phyloP scores from a whole-genome alignment of 2,797 vertebrate species.

The Furcifer pardalis region DNA sequence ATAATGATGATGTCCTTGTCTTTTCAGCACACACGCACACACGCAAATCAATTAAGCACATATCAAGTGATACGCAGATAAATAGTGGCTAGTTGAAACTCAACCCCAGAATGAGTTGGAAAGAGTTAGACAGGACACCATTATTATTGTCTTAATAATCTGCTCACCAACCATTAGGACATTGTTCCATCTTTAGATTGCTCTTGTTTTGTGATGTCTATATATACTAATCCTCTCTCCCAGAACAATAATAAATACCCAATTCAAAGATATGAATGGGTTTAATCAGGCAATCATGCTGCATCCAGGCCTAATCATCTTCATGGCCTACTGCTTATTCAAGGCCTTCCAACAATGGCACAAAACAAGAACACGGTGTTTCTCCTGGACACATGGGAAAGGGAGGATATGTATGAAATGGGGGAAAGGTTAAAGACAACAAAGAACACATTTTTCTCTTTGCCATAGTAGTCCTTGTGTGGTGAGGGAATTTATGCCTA shows the following conservation, averaged over 20 bases:
- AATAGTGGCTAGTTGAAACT: background rate
- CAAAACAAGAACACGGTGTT: slow-evolving; percentile 7
- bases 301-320: slow-evolving; percentile 51
- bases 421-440: background rate
- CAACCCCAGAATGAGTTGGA: slow-evolving; percentile 17
- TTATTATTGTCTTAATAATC: slow-evolving; percentile 29
- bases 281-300: slow-evolving; percentile 53
- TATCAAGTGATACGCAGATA: background rate
- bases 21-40: slow-evolving; percentile 6
- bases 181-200: slow-evolving; percentile 43
- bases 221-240: slow-evolving; percentile 26
- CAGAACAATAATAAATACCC: slow-evolving; percentile 35
- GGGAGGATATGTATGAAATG: slow-evolving; percentile 18
- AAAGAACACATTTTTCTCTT: slow-evolving; percentile 10
- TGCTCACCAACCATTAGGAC: slow-evolving; percentile 38
- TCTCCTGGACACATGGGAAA: slow-evolving; percentile 29
- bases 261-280: slow-evolving; percentile 42
- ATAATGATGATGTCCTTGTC: background rate
- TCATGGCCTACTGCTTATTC: slow-evolving; percentile 39
- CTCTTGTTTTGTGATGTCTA: slow-evolving; percentile 29
- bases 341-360: slow-evolving; percentile 40
- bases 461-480: background rate
- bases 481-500: background rate
- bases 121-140: slow-evolving; percentile 21
- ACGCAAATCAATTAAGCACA: background rate